Percentiles rank a stretch among this genome's conserved stretches.
Conservation (phyloP, 2,888 invertebrate genomes). For the Copidosoma aretas region DNA sequence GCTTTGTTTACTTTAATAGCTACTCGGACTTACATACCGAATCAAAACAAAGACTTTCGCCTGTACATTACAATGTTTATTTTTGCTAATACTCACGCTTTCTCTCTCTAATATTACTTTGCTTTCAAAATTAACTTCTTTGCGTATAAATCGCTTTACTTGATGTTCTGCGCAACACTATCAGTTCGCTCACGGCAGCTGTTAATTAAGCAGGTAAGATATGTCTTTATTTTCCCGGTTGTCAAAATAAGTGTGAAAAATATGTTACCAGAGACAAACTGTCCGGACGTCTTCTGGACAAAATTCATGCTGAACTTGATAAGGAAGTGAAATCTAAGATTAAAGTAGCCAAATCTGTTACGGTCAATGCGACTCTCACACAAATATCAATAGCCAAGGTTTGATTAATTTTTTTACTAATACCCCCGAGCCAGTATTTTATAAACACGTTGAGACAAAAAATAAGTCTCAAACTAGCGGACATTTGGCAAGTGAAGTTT, state of each 20-base stretch:
- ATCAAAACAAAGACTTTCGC: no score
- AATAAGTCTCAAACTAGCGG: conserved; percentile 26
- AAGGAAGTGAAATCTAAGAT: neutral
- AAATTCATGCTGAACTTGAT: neutral
- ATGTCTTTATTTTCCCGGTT: neutral
- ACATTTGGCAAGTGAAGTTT: conserved; percentile 34
- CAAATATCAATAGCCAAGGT: conserved; percentile 9
- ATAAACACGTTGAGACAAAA: conserved; percentile 23
- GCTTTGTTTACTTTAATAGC: no score
- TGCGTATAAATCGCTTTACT: no score
- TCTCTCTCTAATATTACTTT: no score
- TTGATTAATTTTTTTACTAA: conserved; percentile 25
- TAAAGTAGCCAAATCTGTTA: neutral
- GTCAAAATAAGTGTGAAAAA: neutral
- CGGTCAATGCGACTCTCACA: neutral
- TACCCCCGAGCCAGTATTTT: conserved; percentile 36
- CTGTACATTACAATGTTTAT: no score
- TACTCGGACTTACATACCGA: no score
- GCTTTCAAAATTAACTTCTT: no score
- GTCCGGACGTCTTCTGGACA: neutral
- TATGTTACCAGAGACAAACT: neutral
- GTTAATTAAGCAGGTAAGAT: neutral
- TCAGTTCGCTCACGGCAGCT: no score
- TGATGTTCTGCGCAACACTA: no score
- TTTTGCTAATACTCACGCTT: no score